Evolutionary conservation across 2,888 invertebrate genomes (phyloP).

Genomic region (Nysson spinosus): DNA sequence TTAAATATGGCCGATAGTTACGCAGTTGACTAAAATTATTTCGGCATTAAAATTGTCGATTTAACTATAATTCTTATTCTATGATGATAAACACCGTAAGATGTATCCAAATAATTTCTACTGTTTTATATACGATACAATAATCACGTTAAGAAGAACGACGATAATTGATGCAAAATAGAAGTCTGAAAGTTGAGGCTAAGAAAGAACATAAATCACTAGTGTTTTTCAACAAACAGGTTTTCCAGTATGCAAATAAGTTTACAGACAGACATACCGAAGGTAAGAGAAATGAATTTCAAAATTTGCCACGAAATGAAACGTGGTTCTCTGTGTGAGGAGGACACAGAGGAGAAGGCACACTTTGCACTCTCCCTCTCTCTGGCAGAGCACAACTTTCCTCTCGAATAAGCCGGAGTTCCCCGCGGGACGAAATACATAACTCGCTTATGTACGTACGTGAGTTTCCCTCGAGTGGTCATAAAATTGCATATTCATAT

Average conservation of each 20-base stretch:
- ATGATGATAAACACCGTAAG: no score
- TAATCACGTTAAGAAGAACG: no score
- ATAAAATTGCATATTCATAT: conserved; percentile 66
- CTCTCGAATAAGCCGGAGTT: conserved; percentile 50
- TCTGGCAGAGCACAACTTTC: conserved; percentile 49
- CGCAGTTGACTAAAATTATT: no score
- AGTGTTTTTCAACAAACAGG: conserved; percentile 22
- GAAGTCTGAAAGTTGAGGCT: no score
- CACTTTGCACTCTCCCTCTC: conserved; percentile 17
- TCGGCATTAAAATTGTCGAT: no score
- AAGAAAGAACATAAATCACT: conserved; percentile 15
- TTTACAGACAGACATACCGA: conserved; percentile 9
- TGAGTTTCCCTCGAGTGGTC: conserved; percentile 58
- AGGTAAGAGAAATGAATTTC: conserved; percentile 44
- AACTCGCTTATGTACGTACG: conserved; percentile 53
- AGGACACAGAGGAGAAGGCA: conserved; percentile 12
- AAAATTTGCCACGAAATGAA: conserved; percentile 45
- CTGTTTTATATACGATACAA: no score
- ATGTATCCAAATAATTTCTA: no score
- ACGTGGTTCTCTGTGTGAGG: conserved; percentile 24
- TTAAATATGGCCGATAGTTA: no score
- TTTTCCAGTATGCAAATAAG: conserved; percentile 17
- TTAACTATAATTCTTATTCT: no score
- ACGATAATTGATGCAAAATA: no score
- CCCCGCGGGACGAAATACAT: conserved; percentile 50